Base-by-base conservation (phyloP, 92 coral and sea anemone species). In the Paragorgia papillata region DNA sequence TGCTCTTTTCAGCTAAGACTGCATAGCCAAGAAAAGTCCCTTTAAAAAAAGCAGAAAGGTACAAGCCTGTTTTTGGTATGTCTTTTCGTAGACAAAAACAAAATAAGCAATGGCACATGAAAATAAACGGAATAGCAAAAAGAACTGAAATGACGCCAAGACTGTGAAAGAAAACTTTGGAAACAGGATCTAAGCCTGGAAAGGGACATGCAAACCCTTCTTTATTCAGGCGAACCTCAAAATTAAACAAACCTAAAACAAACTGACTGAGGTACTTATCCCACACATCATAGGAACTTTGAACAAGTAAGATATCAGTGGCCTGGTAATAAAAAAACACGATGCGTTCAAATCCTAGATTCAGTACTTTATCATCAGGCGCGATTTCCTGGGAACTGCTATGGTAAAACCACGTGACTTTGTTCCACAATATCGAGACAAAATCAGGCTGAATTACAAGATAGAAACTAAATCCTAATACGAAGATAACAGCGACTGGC, bases 141-240 rank as follows among this genome's bases (percentile, higher is more conserved):
- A 68, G 58, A 25, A 68, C 75, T 8, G 75, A 68, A 20, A 22
- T 44, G 1, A 68, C 75, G 2, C 75, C 75, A 2, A 68, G 37
- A 49, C 3, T 68, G 35, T 30, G 57, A 8, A 68, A 43, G 1
- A 68, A 68, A 35, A 68, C 10, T 26, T 68, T 68, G 10, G 75
- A 68, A 0, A 68, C 75, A 44, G 75, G 75, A 28, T 46, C 28
- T 53, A 85, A 53, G 10, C 92, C 92, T 6, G 87, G 83, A 66
- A 88, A 88, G 12, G 92, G 92, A 26, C 92, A 88, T 19, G 87
- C 89, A 28, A 85, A 43, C 1, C 80, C 64, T 7, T 78, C 35
- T 44, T 79, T 84, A 1, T 73, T n/a, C 19, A 64, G 34, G 1
- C 48, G 73, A 17, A 85, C 54, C 31, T 85, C 49, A 57, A 85